Evolutionary conservation across 2,113 vertebrate genomes (phyloP).

Genomic region (Cryptomyrus ogoouensis): DNA sequence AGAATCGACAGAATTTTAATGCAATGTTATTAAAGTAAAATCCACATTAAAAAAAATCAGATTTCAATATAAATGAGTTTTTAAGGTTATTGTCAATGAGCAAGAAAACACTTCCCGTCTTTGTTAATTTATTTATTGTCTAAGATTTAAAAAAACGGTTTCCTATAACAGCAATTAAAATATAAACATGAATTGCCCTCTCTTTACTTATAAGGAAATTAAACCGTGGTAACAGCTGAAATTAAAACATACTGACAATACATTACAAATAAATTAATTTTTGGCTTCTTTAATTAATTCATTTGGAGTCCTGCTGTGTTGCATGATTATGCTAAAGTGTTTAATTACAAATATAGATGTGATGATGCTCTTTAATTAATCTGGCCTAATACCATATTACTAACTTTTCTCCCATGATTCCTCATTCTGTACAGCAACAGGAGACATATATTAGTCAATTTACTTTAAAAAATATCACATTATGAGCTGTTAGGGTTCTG

Average conservation of each 20-base stretch:
- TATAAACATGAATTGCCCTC: constrained; percentile 6
- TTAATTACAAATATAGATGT: constrained; percentile 88
- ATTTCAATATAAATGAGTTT: background rate
- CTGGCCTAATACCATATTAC: constrained; percentile 70
- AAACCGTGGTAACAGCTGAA: constrained; percentile 13
- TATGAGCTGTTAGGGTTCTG: constrained; percentile 52
- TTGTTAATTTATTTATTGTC: background rate
- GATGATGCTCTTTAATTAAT: constrained; percentile 87
- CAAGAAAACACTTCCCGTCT: background rate
- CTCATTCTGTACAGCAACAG: constrained; percentile 62
- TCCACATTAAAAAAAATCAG: background rate
- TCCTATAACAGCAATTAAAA: constrained; percentile 1
- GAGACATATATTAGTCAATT: constrained; percentile 61
- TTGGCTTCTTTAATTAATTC: constrained; percentile 76
- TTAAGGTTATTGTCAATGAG: background rate
- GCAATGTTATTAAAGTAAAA: background rate
- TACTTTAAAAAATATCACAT: constrained; percentile 66
- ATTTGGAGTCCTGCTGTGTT: constrained; percentile 76
- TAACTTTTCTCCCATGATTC: constrained; percentile 67
- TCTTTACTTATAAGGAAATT: constrained; percentile 4
- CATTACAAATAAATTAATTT: constrained; percentile 67
- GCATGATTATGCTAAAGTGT: constrained; percentile 81
- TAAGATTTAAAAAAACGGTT: background rate
- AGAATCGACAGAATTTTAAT: background rate
- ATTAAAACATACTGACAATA: constrained; percentile 46